These are phyloP conservation scores for Cenopis cana DNA, from an alignment of 2,888 invertebrate genomes.

Conservation along the genomic window DNA sequence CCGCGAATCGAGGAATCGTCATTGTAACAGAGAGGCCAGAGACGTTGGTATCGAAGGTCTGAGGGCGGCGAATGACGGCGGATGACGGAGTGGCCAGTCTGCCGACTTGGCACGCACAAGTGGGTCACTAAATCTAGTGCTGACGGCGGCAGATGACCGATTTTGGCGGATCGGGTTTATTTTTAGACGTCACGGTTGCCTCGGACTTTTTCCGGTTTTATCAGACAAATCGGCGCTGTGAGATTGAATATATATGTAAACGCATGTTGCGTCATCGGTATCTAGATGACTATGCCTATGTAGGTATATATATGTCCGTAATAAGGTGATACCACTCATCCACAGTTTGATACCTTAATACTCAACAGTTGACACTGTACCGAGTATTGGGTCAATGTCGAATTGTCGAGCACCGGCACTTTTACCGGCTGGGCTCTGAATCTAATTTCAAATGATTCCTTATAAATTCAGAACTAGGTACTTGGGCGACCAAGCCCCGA, in stretches of 20 bases:
- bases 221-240: conserved; percentile 36
- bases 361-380: no score
- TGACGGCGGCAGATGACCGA: conserved; percentile 30
- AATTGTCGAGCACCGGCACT: no score
- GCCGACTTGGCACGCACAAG: conserved; percentile 13
- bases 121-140: conserved; percentile 20
- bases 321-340: no score
- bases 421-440: no score
- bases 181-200: conserved; percentile 24
- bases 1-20: not conserved
- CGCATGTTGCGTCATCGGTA: conserved; percentile 14
- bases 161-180: conserved; percentile 39
- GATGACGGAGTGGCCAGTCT: not conserved
- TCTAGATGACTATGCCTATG: not conserved
- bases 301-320: no score
- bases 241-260: conserved; percentile 27
- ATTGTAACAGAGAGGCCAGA: not conserved
- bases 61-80: conserved; percentile 12
- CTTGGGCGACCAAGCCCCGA: no score
- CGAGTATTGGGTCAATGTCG: no score
- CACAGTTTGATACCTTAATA: no score
- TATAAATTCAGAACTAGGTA: no score
- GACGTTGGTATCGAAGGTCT: conserved; percentile 7
- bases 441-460: no score
- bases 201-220: conserved; percentile 30